These are phyloP conservation scores for Ischnus inquisitorius DNA, from an alignment of 2,888 invertebrate genomes.

Conservation along the genomic window DNA sequence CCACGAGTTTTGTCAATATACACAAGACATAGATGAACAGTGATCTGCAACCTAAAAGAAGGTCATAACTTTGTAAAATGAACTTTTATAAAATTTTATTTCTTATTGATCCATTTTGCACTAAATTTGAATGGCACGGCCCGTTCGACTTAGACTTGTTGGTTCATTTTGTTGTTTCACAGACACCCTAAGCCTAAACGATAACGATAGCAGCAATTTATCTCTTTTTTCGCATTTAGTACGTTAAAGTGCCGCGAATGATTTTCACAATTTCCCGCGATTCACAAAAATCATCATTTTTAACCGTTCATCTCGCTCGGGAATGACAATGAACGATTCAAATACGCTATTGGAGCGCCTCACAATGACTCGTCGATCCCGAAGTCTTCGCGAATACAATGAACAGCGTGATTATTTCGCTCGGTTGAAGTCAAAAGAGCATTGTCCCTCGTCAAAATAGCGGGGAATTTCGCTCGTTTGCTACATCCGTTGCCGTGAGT, in stretches of 20 bases:
- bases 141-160: no score
- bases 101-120: no score
- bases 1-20: no score
- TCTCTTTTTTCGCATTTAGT: neutral
- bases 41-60: no score
- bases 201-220: neutral
- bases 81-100: no score
- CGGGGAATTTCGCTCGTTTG: neutral
- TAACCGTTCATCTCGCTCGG: neutral
- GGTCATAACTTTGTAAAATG: no score
- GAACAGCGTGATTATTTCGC: constrained; percentile 39
- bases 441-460: neutral
- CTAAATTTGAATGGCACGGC: no score
- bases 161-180: neutral
- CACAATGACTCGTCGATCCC: constrained; percentile 35
- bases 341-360: neutral
- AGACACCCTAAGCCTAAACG: neutral
- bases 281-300: neutral
- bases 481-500: no score
- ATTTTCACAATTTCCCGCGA: neutral
- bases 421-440: constrained; percentile 10
- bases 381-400: constrained; percentile 22
- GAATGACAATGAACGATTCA: neutral
- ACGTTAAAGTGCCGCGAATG: neutral
- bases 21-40: no score